A percentile compares a stretch with the other conserved stretches of the same genome.
These are phyloP conservation scores for Agonopterix heracliana DNA, from an alignment of 2,888 invertebrate species.

Conservation along the genomic window DNA sequence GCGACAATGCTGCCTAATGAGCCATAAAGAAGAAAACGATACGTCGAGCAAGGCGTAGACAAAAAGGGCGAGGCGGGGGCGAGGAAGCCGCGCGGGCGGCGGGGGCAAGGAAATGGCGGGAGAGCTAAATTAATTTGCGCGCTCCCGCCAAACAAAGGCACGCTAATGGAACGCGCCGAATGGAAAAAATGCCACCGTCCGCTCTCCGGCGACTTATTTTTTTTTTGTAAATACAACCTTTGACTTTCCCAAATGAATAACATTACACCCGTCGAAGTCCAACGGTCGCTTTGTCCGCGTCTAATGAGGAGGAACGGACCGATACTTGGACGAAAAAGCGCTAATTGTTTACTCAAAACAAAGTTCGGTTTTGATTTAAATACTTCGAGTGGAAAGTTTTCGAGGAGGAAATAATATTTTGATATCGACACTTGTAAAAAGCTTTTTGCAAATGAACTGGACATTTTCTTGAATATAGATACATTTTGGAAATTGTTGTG, in stretches of 20 bases:
- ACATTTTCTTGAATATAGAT: too few relatives aligned
- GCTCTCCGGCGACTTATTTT: slow-evolving; percentile 71
- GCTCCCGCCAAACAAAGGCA: slow-evolving; percentile 77
- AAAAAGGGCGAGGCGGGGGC: slow-evolving; percentile 70
- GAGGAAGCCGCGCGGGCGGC: slow-evolving; percentile 49
- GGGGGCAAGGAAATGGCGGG: slow-evolving; percentile 71
- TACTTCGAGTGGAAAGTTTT: slow-evolving; percentile 46
- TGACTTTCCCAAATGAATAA: slow-evolving; percentile 75
- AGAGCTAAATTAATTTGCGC: slow-evolving; percentile 77
- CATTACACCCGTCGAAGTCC: slow-evolving; percentile 69
- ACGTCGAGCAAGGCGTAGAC: slow-evolving; percentile 75
- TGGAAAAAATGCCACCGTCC: slow-evolving; percentile 77
- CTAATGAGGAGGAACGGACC: slow-evolving; percentile 62
- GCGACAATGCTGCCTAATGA: slow-evolving; percentile 74
- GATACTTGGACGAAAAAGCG: slow-evolving; percentile 45
- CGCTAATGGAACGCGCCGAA: slow-evolving; percentile 77
- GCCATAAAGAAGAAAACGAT: slow-evolving; percentile 77
- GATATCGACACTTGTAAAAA: background rate
- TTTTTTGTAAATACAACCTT: slow-evolving; percentile 71
- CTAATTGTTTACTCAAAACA: slow-evolving; percentile 58
- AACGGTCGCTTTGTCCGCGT: slow-evolving; percentile 60
- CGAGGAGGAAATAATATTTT: slow-evolving; percentile 29
- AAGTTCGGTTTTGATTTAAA: slow-evolving; percentile 51
- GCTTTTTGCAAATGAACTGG: background rate
- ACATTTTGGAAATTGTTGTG: too few relatives aligned